Base-by-base conservation (phyloP, 2,888 invertebrate species). In the Endotricha flammealis region DNA sequence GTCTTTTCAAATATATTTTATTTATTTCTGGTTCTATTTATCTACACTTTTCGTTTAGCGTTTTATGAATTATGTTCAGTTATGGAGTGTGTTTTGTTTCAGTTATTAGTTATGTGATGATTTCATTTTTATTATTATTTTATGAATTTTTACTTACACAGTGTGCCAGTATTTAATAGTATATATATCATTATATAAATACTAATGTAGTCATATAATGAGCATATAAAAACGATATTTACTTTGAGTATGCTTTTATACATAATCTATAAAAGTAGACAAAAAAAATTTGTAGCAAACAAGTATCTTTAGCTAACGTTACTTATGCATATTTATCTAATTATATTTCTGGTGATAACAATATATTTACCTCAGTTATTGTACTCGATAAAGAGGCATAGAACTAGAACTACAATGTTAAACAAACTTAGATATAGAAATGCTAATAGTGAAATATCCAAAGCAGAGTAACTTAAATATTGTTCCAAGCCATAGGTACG, bases 121-220 rank as follows among this genome's bases (percentile, higher is more conserved):
- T 36, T 51, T 61, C 57, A 58, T 52, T 61, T 59, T 55, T 64
- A 53, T 64, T 57, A 57, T 20, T 20, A n/a, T 61, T 60, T 56
- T 45, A 48, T 56, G 60, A 58, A 51, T 64, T 64, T n/a, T 48
- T 59, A 53, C 53, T 58, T 60, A 79, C 83, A 83, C 85, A 81
- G 78, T 83, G 81, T 85, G 82, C 78, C 77, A 74, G 77, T 82
- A 68, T 70, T 72, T 60, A 67, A 73, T 80, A 73, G 77, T 64
- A 65, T 60, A 68, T n/a, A n/a, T n/a, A n/a, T n/a, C 61, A 65
- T 74, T 63, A 59, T 60, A 60, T 72, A 74, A 59, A 70, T 72
- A 72, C 51, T 60, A 70, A 61, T 59, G 79, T 82, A 82, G 79
- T 59, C 64, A 69, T 66, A 73, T 72, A 74, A 72, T 68, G 70